Evolutionary conservation across 1,140 invertebrate species (phyloP).

Genomic region (Cotesia vestalis): DNA sequence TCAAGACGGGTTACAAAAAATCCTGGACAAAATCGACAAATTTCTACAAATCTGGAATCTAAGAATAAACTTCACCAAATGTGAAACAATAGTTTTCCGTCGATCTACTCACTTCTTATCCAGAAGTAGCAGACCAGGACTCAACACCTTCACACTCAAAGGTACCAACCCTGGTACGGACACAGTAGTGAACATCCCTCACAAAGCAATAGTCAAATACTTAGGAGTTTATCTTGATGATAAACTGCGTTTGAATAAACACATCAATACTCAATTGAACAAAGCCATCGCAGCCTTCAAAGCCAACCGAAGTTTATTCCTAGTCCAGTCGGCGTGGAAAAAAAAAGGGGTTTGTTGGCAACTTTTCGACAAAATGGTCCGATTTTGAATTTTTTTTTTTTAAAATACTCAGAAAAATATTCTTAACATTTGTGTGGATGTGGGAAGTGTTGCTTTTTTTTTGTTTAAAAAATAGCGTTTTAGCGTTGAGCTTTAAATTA

Average conservation of each 20-base stretch:
- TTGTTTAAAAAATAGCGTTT: no score
- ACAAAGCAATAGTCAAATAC: conserved; percentile 31
- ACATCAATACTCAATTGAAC: conserved; percentile 20
- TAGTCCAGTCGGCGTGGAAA: no score
- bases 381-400: no score
- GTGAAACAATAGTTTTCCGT: conserved; percentile 17
- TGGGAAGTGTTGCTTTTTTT: no score
- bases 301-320: conserved; percentile 18
- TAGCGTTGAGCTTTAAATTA: no score
- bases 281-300: conserved; percentile 28
- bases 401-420: no score
- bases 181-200: background rate
- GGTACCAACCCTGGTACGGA: background rate
- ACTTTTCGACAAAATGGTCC: no score
- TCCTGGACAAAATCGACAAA: conserved; percentile 24
- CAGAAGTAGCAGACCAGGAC: background rate
- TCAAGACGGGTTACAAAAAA: background rate
- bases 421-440: no score
- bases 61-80: conserved; percentile 23
- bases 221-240: conserved; percentile 22
- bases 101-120: conserved; percentile 2
- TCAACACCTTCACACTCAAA: background rate
- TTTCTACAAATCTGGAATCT: conserved; percentile 24
- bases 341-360: no score
- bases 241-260: background rate